Evolutionary conservation across 2,797 vertebrate genomes (phyloP), one percentile per base, ranked within the genome.

Genomic region (Yasuhikotakia modesta): DNA sequence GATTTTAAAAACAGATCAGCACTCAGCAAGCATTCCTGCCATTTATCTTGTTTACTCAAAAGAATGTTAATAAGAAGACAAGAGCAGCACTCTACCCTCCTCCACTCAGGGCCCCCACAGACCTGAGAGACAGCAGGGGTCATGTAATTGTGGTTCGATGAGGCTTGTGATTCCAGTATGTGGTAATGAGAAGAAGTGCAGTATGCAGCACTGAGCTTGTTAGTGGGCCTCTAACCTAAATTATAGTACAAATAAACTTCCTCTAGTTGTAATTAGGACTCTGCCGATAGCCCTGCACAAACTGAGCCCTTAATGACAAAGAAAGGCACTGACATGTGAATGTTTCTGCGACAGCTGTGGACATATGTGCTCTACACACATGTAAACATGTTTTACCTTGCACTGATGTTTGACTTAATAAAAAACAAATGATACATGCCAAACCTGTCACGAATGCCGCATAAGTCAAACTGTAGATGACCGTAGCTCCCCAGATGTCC

Each of bases 381-480:
- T 27, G 16, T 64, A 52, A 70, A 77, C 13, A 13, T 46, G 53
- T 50, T 76, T 14, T 21, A 1, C 2, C 24, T 30, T 4, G 32
- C 6, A n/a, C 22, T 46, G 16, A 60, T 22, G 65, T 50, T 69
- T 10, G 21, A 55, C 11, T 66, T 19, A 13, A 22, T 79, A 11
- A 52, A 4, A 52, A 45, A 30, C 21, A 43, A 13, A 35, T n/a
- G 45, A 5, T 14, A 69, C 45, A 50, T 30, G 3, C 4, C 65
- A 55, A 95, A 99, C 97, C 98, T 98, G 95, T 99, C 98, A 92
- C 93, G 95, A 90, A 99, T 98, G 84, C 90, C 94, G 92, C 98
- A 99, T 66, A 95, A 93, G 94, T 99, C 96, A 85, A 98, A 96
- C 87, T 93, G 95, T 73, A 99, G 92, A 88, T 96, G 92, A 81